Evolutionary conservation across 2,113 vertebrate species (phyloP).

Genomic region (Cyprinus carpio): DNA sequence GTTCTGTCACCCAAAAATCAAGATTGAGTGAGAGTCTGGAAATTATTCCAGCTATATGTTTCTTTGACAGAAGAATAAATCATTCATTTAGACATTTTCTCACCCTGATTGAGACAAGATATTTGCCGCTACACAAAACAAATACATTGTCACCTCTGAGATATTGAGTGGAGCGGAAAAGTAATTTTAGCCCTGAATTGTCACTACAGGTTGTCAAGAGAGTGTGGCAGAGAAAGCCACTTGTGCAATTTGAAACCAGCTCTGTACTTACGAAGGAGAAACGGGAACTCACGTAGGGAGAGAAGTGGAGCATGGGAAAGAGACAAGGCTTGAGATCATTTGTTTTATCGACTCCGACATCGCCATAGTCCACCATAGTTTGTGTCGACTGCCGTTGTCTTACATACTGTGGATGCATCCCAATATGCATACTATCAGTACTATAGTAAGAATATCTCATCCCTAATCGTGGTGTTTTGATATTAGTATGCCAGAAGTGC

Average conservation of each 20-base stretch:
- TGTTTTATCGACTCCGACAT: slow-evolving; percentile 15
- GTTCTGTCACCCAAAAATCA: slow-evolving; percentile 40
- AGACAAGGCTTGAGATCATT: not conserved
- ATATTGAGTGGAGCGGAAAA: slow-evolving; percentile 53
- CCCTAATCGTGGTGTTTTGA: not conserved
- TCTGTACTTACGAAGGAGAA: slow-evolving; percentile 40
- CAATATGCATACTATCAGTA: not conserved
- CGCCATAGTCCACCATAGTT: slow-evolving; percentile 17
- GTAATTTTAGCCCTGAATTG: slow-evolving; percentile 42
- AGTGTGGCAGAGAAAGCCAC: slow-evolving; percentile 17
- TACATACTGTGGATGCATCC: not conserved
- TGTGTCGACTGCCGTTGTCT: not conserved
- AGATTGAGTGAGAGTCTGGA: slow-evolving; percentile 39
- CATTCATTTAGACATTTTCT: slow-evolving; percentile 39
- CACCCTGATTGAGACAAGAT: slow-evolving; percentile 37
- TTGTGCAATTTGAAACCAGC: slow-evolving; percentile 40
- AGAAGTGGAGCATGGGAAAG: slow-evolving; percentile 45
- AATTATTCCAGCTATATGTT: slow-evolving; percentile 27
- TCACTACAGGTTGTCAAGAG: slow-evolving; percentile 46
- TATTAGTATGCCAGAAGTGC: not conserved
- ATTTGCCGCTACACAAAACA: slow-evolving; percentile 40
- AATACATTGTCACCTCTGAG: slow-evolving; percentile 42
- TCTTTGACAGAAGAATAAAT: slow-evolving; percentile 47
- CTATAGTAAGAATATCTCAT: not conserved
- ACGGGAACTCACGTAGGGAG: slow-evolving; percentile 13